Evolutionary conservation across 2,113 vertebrate genomes (phyloP), one percentile per base, ranked within the genome.

Genomic region (Ciconia boyciana): DNA sequence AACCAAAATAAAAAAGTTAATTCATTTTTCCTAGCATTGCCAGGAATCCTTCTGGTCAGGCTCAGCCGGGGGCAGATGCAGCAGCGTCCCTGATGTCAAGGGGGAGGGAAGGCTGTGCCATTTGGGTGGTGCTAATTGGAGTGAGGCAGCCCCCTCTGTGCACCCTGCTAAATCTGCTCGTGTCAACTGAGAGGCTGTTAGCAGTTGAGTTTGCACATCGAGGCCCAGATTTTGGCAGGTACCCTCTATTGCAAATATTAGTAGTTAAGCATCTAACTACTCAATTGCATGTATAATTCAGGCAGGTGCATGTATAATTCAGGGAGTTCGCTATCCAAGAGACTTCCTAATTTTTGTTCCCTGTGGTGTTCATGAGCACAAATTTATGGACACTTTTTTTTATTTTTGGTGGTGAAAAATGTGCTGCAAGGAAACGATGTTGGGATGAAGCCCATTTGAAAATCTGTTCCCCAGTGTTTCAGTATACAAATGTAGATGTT

Each of bases 231-330:
- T 94, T 96, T 94, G 89, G 89, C 96, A 85, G 89, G 66, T 94
- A 68, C 52, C 41, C 7, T 41, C 41, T 82, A 65, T 13, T 43
- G 87, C 87, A 87, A 97, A 93, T 95, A 94, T 89, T 93, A 87
- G 97, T 39, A 97, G 95, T 94, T 94, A 65, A 78, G 89, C 80
- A 87, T 79, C 80, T 92, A 95, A 83, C 83, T 89, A 85, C 83
- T 89, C 91, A 76, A 62, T 83, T 96, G 58, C 95, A 97, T 95
- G 77, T 89, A 96, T 97, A 96, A 96, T 97, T 96, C 88, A 96
- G 66, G 60, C 51, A 84, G 89, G 39, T 89, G 79, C 83, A 97
- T 97, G 51, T 89, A 96, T 96, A 95, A 95, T 97, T 96, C 90
- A 96, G 60, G 55, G 83, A 89, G 58, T 75, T 89, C 1, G 0